Conservation (phyloP, 2,888 invertebrate genomes). For the Scotopteryx bipunctaria region DNA sequence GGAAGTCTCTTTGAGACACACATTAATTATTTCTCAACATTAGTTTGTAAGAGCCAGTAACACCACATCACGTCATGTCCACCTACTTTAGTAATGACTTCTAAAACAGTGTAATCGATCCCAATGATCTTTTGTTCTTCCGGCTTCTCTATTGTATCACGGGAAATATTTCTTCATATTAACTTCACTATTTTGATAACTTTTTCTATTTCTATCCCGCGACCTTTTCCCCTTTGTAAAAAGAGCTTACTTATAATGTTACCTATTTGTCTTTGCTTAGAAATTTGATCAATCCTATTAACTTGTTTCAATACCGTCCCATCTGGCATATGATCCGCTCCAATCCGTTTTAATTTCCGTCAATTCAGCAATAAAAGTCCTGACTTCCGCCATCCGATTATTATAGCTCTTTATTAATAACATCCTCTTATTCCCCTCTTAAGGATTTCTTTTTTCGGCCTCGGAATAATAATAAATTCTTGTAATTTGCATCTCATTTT, state of each 20-base stretch:
- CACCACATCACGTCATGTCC: too few relatives aligned
- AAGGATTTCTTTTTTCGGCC: conserved; percentile 62
- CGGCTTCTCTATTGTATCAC: too few relatives aligned
- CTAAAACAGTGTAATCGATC: too few relatives aligned
- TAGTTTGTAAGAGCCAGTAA: too few relatives aligned
- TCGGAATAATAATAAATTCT: conserved; percentile 75
- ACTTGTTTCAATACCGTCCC: neutral
- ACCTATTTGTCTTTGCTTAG: neutral
- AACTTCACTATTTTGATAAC: too few relatives aligned
- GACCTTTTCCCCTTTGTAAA: neutral
- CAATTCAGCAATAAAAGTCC: conserved; percentile 26
- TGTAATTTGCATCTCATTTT: conserved; percentile 77
- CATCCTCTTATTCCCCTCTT: conserved; percentile 54
- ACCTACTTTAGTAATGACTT: too few relatives aligned
- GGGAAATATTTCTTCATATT: too few relatives aligned
- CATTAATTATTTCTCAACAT: too few relatives aligned
- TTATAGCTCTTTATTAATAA: conserved; percentile 61
- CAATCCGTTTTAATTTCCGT: conserved; percentile 8
- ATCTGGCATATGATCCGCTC: neutral
- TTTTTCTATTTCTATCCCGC: too few relatives aligned
- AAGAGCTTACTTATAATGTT: neutral
- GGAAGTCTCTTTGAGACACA: too few relatives aligned
- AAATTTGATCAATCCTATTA: neutral
- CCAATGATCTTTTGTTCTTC: too few relatives aligned
- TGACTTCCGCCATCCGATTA: conserved; percentile 35